These are phyloP conservation scores for Anthopleura sola DNA, from an alignment of 64 coral and sea anemone species.

Conservation along the genomic window DNA sequence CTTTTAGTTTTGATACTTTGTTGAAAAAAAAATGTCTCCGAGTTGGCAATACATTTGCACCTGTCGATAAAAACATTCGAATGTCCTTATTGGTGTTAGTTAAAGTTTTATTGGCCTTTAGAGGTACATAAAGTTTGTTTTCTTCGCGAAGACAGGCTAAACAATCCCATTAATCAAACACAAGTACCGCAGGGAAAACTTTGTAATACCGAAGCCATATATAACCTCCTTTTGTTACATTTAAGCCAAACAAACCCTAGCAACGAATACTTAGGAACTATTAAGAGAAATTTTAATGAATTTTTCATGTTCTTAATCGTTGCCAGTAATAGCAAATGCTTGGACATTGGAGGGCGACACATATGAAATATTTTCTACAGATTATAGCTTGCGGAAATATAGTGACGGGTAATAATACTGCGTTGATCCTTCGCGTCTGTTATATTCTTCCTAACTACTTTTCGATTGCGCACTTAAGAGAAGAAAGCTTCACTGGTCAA, in stretches of 20 bases:
- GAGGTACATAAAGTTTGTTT: neutral
- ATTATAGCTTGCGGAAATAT: slow-evolving; percentile 9
- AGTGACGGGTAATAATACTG: neutral
- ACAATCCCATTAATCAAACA: neutral
- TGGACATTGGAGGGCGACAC: neutral
- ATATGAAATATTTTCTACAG: neutral
- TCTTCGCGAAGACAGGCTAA: neutral
- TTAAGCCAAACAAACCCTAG: neutral
- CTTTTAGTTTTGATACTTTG: neutral
- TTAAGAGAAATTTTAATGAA: neutral
- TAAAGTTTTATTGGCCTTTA: neutral
- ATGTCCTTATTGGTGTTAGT: neutral
- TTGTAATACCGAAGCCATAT: neutral
- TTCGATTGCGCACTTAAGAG: neutral
- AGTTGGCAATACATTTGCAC: neutral
- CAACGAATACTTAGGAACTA: neutral
- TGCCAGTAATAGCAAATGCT: neutral
- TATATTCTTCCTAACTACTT: neutral
- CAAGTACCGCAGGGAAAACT: neutral
- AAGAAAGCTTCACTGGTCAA: neutral
- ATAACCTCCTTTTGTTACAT: neutral
- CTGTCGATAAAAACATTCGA: neutral
- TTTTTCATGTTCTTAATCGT: neutral
- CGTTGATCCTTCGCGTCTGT: neutral
- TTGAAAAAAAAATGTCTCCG: neutral